Evolutionary conservation across 2,888 invertebrate species (phyloP), one percentile per base, ranked within the genome.

Genomic region (Chaitophorus viminalis): DNA sequence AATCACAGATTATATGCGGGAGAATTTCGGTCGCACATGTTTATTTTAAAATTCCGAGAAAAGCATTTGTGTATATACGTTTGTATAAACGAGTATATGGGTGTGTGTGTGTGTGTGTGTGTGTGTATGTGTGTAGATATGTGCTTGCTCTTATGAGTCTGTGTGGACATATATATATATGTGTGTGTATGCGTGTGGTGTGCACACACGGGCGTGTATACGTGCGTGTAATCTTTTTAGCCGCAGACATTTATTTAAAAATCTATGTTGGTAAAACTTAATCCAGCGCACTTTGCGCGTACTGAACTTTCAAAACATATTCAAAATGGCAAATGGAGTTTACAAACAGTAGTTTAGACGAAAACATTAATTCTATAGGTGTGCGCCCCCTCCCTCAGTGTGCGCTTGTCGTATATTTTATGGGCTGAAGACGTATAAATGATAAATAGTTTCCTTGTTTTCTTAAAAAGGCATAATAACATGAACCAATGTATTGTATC

Each of bases 301-400:
- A 33, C 60, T 25, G 31, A 84, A 75, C 75, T 84, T 76, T 70
- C 17, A 29, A n/a, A 77, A 78, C 77, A 86, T 72, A 72, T 72
- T 70, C 86, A 36, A 78, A 54, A 86, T 36, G 52, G 76, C 70
- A 86, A 86, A 86, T 79, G 39, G 86, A 86, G 86, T 86, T 86
- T 86, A 17, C 79, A 72, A 86, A 86, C 86, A 79, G 78, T 79
- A 79, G 68, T 79, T 79, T 70, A 25, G 31, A 79, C 86, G 54
- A 79, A 72, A 79, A 86, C 79, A 79, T 86, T 79, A 79, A 86
- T 79, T 79, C 86, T 60, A 36, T 36, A 78, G 78, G 79, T 72
- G 79, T 72, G 36, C 77, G 31, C 11, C 17, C 14, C 52, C 3
- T 36, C 46, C n/a, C n/a, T n/a, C n/a, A n/a, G 39, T 77, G 14